Base-by-base conservation (phyloP, 2,888 invertebrate genomes). In the Hypomecis atomaria region DNA sequence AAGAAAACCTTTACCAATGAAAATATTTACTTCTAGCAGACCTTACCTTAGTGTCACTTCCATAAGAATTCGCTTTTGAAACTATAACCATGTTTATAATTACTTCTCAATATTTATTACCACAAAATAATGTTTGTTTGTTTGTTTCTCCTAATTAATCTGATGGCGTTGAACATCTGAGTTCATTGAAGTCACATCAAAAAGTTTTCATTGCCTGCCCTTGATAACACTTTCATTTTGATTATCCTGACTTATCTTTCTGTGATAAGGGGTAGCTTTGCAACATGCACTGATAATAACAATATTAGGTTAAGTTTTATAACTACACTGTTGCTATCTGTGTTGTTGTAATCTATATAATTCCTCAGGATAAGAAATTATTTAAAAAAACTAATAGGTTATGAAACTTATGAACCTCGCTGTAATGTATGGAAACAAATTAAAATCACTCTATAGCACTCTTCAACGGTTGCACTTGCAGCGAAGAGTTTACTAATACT, bases 191-290 rank as follows among this genome's bases (percentile, higher is more conserved):
- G 9, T 50, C 10, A 23, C 23, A 23, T 40, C 9, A 10, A 7
- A n/a, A 40, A 52, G 9, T 52, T 42, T 52, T 42, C 36, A 33
- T 23, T 40, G 52, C 4, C 52, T 52, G 52, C 40, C 40, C 52
- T 52, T 52, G 40, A 23, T 23, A 52, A 40, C 49, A 52, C 33
- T 40, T 52, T 42, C 33, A 52, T 10, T 52, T 23, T 52, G 10
- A 52, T 52, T 40, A 52, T 52, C 52, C 52, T 33, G 10, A 44
- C 54, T 43, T 55, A 44, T 52, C 44, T 10, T n/a, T 13, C 36
- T 33, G 6, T 58, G 52, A 52, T 52, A 52, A 52, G 10, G 33
- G 7, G 23, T 40, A 33, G 52, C 52, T 42, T 52, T 54, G 13
- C 43, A 43, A 36, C 36, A 34, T 54, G 42, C 43, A 38, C 5